Evolutionary conservation across 2,113 vertebrate species (phyloP), one percentile per base, ranked within the genome.

Genomic region (Noturus placidus): DNA sequence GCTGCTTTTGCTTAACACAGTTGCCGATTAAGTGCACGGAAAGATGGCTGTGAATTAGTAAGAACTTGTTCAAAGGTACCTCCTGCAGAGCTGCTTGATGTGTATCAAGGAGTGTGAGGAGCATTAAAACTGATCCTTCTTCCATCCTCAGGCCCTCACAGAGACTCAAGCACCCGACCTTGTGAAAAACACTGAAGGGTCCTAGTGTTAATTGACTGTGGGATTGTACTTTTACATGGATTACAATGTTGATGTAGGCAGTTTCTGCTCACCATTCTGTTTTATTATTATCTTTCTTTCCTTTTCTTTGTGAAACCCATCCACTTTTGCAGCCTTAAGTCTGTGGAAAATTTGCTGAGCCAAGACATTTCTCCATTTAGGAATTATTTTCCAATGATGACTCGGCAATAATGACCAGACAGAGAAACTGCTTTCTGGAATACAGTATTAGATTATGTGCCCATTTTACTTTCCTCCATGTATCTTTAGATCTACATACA

Each of bases 321-420:
- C 56, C 67, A 17, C 20, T 33, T 54, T 72, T 76, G 54, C 61
- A 74, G 78, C 38, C 19, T 54, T 70, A 90, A 87, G 25, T 76
- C 63, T 54, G 61, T 65, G 81, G 67, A 76, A 82, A 54, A 81
- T 90, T 82, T 91, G 88, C 90, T 91, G 88, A 88, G 88, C 84
- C 70, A 70, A 88, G 84, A 65, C 84, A 83, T 91, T 89, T 87
- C 87, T 88, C 70, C 87, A 88, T 87, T 88, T 87, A 88, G 82
- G 80, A 87, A 91, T 91, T 85, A 88, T 85, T 88, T 77, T 76
- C 50, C 35, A 33, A 77, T 87, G 84, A 88, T 91, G 87, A 91
- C 69, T 91, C 88, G 87, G 85, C 82, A 59, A 59, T 78, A 52
- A 77, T 42, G 82, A 72, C 9, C 59, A 84, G 72, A 27, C 70